These are phyloP conservation scores for Yponomeuta malinellus DNA, from an alignment of 2,888 invertebrate species.

Conservation along the genomic window DNA sequence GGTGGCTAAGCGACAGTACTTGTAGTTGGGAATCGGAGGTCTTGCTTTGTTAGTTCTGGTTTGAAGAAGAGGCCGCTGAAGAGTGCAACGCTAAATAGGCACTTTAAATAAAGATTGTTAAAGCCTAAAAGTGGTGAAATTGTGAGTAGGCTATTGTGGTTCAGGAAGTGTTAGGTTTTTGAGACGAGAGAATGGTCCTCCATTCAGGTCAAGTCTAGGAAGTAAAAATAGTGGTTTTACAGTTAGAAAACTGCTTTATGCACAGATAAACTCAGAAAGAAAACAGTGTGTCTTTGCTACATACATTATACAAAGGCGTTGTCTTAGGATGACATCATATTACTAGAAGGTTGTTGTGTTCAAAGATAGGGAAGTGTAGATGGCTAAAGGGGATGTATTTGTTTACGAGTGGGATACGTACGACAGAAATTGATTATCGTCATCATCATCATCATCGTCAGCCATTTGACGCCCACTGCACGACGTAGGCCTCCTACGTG, in stretches of 20 bases:
- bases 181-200: background rate
- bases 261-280: too few species aligned
- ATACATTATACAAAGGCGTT: too few species aligned
- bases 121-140: conserved; percentile 5
- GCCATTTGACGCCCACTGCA: too few species aligned
- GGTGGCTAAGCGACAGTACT: background rate
- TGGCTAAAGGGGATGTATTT: too few species aligned
- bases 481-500: too few species aligned
- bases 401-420: too few species aligned
- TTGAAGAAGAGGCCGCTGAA: conserved; percentile 7
- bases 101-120: conserved; percentile 13
- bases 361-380: too few species aligned
- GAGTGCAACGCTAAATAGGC: conserved; percentile 12
- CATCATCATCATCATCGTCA: too few species aligned
- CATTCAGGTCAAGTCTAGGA: background rate
- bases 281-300: too few species aligned
- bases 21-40: background rate
- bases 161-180: background rate
- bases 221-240: background rate
- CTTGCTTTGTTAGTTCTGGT: background rate
- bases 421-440: too few species aligned
- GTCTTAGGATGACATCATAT: too few species aligned
- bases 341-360: too few species aligned
- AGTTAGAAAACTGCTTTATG: background rate
- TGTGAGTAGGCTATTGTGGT: background rate